phyloP scores from a whole-genome alignment of 2,797 vertebrate genomes.

The Enteromius anoplus region DNA sequence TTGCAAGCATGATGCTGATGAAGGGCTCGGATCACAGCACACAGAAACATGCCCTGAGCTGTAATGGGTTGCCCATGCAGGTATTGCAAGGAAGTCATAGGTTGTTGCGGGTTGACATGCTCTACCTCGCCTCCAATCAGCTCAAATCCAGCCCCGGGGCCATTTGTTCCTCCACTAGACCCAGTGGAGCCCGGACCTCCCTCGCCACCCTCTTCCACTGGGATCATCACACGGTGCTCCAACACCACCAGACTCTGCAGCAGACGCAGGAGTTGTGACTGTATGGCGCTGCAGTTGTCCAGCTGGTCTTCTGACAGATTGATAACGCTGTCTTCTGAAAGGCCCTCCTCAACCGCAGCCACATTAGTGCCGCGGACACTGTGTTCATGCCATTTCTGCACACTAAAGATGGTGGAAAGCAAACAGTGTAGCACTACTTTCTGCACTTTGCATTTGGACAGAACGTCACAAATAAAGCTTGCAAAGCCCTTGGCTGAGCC shows the following conservation, averaged over 20 bases:
- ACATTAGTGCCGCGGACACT: conserved; percentile 83
- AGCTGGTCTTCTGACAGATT: conserved; percentile 96
- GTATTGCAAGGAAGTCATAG: conserved; percentile 95
- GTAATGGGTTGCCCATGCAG: conserved; percentile 96
- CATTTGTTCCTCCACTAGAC: conserved; percentile 66
- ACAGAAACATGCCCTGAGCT: conserved; percentile 98
- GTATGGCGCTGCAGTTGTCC: conserved; percentile 91
- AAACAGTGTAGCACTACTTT: conserved; percentile 96
- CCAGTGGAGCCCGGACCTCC: conserved; percentile 77
- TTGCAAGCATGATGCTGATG: conserved; percentile 97
- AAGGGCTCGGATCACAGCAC: conserved; percentile 93
- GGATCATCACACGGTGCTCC: conserved; percentile 90
- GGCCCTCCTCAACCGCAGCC: conserved; percentile 89
- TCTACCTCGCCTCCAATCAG: conserved; percentile 90
- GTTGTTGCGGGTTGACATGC: conserved; percentile 94
- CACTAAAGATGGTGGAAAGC: conserved; percentile 94
- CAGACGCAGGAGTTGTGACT: conserved; percentile 92
- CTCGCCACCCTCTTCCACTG: conserved; percentile 87
- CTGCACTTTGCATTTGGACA: conserved; percentile 98
- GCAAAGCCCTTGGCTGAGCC: conserved; percentile 96
- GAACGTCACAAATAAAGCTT: conserved; percentile 95
- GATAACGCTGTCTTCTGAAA: conserved; percentile 95
- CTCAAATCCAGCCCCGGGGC: conserved; percentile 84
- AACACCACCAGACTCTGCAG: conserved; percentile 93
- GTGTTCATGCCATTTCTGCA: conserved; percentile 96